Evolutionary conservation across 2,113 vertebrate genomes (phyloP).

Genomic region (Pristiophorus japonicus): DNA sequence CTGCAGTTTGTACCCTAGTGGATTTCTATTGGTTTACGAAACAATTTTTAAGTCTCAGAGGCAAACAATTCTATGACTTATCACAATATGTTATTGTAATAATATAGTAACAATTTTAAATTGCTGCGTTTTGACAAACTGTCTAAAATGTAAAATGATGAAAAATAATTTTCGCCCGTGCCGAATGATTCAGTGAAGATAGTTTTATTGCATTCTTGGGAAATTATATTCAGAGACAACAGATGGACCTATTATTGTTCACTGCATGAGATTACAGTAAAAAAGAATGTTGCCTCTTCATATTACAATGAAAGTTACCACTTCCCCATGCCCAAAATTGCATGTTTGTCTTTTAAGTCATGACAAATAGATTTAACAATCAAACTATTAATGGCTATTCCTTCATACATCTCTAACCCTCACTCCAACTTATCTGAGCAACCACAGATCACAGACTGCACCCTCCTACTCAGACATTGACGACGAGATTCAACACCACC

Average conservation of each 20-base stretch:
- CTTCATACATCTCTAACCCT: neutral
- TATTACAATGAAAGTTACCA: neutral
- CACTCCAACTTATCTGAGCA: neutral
- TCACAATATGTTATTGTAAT: neutral
- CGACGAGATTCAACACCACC: too few relatives aligned
- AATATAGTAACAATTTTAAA: slow-evolving; percentile 2
- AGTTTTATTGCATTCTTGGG: neutral
- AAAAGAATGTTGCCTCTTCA: neutral
- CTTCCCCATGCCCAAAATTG: neutral
- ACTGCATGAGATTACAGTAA: neutral
- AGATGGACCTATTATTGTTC: neutral
- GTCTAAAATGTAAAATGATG: neutral
- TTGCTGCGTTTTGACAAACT: neutral
- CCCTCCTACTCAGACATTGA: too few relatives aligned
- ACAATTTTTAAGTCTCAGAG: neutral
- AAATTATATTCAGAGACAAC: neutral
- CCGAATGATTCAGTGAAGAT: neutral
- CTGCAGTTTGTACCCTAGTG: neutral
- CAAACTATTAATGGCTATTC: neutral
- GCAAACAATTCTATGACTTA: neutral
- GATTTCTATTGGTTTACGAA: neutral
- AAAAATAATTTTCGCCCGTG: neutral
- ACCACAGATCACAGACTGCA: neutral
- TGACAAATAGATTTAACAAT: too few relatives aligned
- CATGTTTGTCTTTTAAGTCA: neutral